Percentiles rank a stretch among this genome's conserved stretches.
Evolutionary conservation across 1,140 invertebrate genomes (phyloP).

Genomic region (Tetramorium alpestre): DNA sequence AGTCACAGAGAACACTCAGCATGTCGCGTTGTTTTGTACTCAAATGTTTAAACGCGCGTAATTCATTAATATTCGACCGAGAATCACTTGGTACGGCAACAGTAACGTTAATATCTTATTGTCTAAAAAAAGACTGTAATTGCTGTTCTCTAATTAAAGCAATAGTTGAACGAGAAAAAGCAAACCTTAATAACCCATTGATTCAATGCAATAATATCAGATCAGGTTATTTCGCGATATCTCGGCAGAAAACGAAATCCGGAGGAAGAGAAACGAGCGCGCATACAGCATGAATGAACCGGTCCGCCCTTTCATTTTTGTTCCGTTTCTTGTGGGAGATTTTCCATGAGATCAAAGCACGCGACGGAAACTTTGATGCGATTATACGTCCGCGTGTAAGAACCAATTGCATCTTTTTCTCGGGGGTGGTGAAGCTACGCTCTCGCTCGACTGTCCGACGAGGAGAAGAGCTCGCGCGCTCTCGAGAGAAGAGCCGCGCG

Average conservation of each 20-base stretch:
- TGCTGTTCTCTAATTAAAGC: neutral
- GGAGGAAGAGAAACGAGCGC: neutral
- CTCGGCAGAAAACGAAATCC: neutral
- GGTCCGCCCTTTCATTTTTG: slow-evolving; percentile 31
- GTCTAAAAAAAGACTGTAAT: neutral
- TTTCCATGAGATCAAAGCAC: slow-evolving; percentile 63
- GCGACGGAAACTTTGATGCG: slow-evolving; percentile 67
- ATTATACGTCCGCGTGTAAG: slow-evolving; percentile 63
- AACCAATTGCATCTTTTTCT: slow-evolving; percentile 69
- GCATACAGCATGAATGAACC: slow-evolving; percentile 30
- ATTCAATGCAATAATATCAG: neutral
- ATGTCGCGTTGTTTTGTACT: neutral
- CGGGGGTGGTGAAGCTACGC: neutral
- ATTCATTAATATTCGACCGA: slow-evolving; percentile 42
- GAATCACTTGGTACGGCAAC: slow-evolving; percentile 1
- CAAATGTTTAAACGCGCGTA: slow-evolving; percentile 22
- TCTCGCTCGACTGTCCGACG: neutral
- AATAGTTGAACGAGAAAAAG: neutral
- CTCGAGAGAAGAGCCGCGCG: neutral
- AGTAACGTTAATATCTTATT: neutral
- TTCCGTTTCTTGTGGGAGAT: slow-evolving; percentile 28
- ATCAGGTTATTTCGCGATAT: slow-evolving; percentile 18
- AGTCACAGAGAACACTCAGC: neutral
- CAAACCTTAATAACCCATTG: neutral
- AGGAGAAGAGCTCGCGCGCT: slow-evolving; percentile 30